phyloP scores from a whole-genome alignment of 2,797 vertebrate species.

The Urosaurus nigricauda region DNA sequence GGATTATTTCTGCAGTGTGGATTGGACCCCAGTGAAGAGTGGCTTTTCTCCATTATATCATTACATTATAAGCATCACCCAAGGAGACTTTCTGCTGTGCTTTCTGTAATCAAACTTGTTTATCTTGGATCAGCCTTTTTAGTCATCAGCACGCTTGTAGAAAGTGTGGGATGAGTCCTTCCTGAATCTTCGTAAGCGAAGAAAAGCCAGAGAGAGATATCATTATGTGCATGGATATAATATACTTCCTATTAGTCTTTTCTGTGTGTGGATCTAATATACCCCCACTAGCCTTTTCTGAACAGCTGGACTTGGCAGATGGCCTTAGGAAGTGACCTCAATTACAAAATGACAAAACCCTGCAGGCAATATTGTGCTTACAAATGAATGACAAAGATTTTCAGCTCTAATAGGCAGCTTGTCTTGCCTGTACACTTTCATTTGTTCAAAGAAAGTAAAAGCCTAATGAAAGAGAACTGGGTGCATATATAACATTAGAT shows the following conservation, averaged over 20 bases:
- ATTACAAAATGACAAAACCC: conserved; percentile 7
- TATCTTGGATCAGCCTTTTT: too few species aligned
- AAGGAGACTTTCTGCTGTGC: too few species aligned
- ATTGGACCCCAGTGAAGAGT: not conserved
- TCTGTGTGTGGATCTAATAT: not conserved
- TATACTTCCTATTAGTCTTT: not conserved
- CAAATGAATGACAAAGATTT: conserved; percentile 17
- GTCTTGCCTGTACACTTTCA: not conserved
- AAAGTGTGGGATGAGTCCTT: too few species aligned
- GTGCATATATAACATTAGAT: not conserved
- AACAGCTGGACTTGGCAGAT: conserved; percentile 16
- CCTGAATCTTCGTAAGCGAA: too few species aligned
- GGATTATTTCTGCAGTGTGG: too few species aligned
- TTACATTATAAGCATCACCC: too few species aligned
- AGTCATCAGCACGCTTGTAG: too few species aligned
- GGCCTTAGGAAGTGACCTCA: conserved; percentile 5
- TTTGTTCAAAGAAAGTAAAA: not conserved
- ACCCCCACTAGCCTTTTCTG: not conserved
- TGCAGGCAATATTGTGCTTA: not conserved
- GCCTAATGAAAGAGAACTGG: not conserved
- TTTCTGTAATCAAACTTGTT: too few species aligned
- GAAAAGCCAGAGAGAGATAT: too few species aligned
- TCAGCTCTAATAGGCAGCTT: conserved; percentile 15
- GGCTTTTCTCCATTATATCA: conserved; percentile 7
- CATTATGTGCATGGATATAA: not conserved